Conservation (phyloP, 2,797 vertebrate species). For the Chloroceryle amazona region DNA sequence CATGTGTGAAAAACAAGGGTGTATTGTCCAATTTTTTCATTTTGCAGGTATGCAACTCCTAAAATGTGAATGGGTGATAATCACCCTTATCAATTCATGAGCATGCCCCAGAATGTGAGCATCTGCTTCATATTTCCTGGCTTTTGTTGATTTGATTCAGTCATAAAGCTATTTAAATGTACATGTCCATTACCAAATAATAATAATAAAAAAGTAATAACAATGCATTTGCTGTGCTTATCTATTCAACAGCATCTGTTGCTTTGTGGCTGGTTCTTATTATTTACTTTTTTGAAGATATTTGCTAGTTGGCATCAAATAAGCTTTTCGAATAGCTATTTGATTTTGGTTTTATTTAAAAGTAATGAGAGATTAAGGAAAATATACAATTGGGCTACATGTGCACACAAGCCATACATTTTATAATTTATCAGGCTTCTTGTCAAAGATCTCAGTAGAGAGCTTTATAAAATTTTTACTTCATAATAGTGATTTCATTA, state of each 20-base stretch:
- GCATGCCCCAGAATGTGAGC: background rate
- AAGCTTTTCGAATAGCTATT: conserved; percentile 36
- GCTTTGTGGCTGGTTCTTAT: conserved; percentile 30
- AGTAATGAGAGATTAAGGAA: conserved; percentile 12
- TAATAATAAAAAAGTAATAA: conserved; percentile 40
- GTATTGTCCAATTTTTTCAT: background rate
- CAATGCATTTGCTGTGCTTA: conserved; percentile 15
- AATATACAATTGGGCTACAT: background rate
- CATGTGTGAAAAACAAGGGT: background rate
- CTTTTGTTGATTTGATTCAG: conserved; percentile 28
- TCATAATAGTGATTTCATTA: conserved; percentile 28
- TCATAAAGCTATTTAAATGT: conserved; percentile 40
- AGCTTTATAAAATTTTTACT: background rate
- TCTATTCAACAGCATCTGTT: background rate
- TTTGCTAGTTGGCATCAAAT: conserved; percentile 51
- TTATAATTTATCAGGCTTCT: background rate
- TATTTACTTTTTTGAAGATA: conserved; percentile 56
- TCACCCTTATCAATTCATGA: background rate
- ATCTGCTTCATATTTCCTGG: background rate
- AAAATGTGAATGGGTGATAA: background rate
- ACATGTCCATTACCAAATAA: conserved; percentile 25
- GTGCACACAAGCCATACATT: background rate
- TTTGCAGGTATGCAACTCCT: background rate
- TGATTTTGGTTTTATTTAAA: conserved; percentile 63
- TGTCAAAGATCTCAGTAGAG: background rate